Evolutionary conservation across 2,113 vertebrate species (phyloP), one percentile per base, ranked within the genome.

Genomic region (Petroica traversi): DNA sequence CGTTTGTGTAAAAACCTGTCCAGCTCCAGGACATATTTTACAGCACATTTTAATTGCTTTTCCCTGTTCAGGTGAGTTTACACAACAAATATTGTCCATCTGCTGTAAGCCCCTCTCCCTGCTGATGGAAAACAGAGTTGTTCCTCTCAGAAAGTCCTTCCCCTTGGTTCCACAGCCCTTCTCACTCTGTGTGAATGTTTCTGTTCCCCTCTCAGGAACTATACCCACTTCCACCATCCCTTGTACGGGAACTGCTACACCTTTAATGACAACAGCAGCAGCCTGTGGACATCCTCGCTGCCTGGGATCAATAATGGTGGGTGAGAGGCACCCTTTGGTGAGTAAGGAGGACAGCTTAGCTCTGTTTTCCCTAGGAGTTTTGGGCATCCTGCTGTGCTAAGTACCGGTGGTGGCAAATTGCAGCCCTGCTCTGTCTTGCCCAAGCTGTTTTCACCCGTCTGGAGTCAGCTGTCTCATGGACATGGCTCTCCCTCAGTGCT

Each of bases 231-330:
- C 91, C 98, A 98, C 91, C 98, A 98, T 54, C 98, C 98, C 0
- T 89, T 98, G 61, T 98, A 98, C 18, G 98, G 98, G 43, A 98
- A 98, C 90, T 98, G 98, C 96, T 98, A 98, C 33, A 98, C 98
- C 19, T 98, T 98, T 92, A 98, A 98, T 4, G 96, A 97, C 84
- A 98, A 98, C 92, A 98, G 93, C 81, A 97, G 73, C 89, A 96
- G 95, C 28, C 73, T 98, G 61, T 98, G 98, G 98, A 98, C 97
- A 46, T 98, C 98, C 33, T 98, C 98, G 0, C 66, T 98, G 95
- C 98, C 98, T 8, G 98, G 98, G 17, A 95, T 98, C 83, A 98
- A 97, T 93, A 98, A 98, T 1, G 98, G 98, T 98, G 93, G 97
- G 98, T 98, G 95, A 94, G 95, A 83, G 36, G 16, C 25, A 40